Evolutionary conservation across 1,140 invertebrate genomes (phyloP).

Genomic region (Acromyrmex charruanus): DNA sequence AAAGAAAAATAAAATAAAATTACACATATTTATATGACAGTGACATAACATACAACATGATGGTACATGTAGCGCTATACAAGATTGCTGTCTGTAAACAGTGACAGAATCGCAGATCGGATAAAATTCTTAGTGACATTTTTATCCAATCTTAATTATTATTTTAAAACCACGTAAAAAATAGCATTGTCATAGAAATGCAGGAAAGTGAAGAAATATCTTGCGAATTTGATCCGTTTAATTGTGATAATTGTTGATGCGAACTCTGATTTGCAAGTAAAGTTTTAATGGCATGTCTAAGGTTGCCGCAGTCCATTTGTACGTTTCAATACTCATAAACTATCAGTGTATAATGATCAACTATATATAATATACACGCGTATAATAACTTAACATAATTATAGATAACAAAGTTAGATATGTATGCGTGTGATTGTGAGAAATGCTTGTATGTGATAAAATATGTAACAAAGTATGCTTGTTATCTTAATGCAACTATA

Average conservation of each 20-base stretch:
- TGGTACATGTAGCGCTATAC: conserved; percentile 48
- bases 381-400: conserved; percentile 47
- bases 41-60: background rate
- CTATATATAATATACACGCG: conserved; percentile 31
- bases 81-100: conserved; percentile 30
- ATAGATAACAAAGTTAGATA: conserved; percentile 21
- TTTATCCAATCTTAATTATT: conserved; percentile 48
- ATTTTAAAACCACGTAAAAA: conserved; percentile 43
- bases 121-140: conserved; percentile 38
- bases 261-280: conserved; percentile 66
- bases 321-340: conserved; percentile 71
- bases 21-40: background rate
- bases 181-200: conserved; percentile 38
- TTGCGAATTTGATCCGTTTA: conserved; percentile 54
- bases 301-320: conserved; percentile 75
- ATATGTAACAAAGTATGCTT: conserved; percentile 29
- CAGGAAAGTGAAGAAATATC: conserved; percentile 44
- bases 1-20: conserved; percentile 26
- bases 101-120: conserved; percentile 34
- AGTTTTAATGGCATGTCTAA: conserved; percentile 64
- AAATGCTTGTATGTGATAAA: conserved; percentile 42
- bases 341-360: conserved; percentile 40
- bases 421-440: conserved; percentile 16
- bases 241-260: conserved; percentile 74
- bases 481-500: conserved; percentile 39